Conservation (phyloP, 1,140 invertebrate genomes). For the Brachionus sp. region DNA sequence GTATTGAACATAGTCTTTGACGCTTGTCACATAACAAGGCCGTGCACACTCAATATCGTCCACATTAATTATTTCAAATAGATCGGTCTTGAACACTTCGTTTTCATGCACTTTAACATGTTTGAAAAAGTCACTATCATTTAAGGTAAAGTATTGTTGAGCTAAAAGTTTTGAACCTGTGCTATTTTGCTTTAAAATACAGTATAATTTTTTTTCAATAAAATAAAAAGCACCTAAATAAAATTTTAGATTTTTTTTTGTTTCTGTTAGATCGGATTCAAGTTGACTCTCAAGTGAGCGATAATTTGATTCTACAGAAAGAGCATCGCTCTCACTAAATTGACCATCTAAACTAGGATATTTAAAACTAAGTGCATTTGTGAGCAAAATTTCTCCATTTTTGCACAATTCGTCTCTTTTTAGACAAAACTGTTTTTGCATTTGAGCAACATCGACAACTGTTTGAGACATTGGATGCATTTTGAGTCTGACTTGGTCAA, state of each 20-base stretch:
- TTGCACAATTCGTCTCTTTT: slow-evolving; percentile 42
- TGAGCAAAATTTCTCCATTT: neutral
- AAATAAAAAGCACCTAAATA: neutral
- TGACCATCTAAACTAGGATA: neutral
- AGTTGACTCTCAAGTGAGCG: neutral
- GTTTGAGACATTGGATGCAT: neutral
- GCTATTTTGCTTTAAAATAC: neutral
- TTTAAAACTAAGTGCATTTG: neutral
- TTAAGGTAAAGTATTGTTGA: neutral
- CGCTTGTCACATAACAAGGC: neutral
- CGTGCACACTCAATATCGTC: neutral
- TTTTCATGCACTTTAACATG: neutral
- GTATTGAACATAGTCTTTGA: neutral
- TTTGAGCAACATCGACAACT: neutral
- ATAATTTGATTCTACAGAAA: neutral
- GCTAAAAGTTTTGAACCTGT: neutral
- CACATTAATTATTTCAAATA: neutral
- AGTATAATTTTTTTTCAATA: neutral
- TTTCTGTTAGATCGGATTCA: neutral
- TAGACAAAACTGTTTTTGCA: neutral
- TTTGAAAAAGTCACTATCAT: neutral
- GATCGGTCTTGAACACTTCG: slow-evolving; percentile 12
- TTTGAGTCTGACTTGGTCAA: neutral
- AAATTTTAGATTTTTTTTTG: neutral
- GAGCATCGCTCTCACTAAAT: neutral